Evolutionary conservation across 2,797 vertebrate species (phyloP).

Genomic region (Rhinichthys osculus): DNA sequence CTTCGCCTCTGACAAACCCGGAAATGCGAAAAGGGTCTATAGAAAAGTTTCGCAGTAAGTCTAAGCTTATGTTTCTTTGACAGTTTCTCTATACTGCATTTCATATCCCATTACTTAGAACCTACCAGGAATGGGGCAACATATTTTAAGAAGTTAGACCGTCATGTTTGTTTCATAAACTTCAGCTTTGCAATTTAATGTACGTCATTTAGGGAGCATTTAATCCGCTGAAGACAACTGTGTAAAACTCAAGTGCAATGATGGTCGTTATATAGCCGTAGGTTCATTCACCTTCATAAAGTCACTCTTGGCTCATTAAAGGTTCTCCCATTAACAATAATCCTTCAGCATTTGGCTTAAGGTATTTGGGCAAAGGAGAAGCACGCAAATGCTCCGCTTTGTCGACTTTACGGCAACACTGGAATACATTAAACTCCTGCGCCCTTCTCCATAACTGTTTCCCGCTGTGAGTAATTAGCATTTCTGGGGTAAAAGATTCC

Average conservation of each 20-base stretch:
- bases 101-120: slow-evolving; percentile 49
- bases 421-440: slow-evolving; percentile 67
- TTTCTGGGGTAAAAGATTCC: slow-evolving; percentile 76
- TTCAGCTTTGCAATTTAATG: slow-evolving; percentile 54
- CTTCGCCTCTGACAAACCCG: no score
- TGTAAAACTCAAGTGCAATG: slow-evolving; percentile 55
- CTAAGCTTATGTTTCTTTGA: background rate
- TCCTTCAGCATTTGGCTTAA: slow-evolving; percentile 63
- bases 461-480: slow-evolving; percentile 83
- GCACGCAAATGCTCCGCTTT: slow-evolving; percentile 60
- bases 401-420: slow-evolving; percentile 68
- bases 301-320: slow-evolving; percentile 66
- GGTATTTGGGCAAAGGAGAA: slow-evolving; percentile 59
- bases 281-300: slow-evolving; percentile 66
- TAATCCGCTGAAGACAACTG: slow-evolving; percentile 60
- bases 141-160: slow-evolving; percentile 47
- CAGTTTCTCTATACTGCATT: slow-evolving; percentile 30
- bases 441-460: slow-evolving; percentile 68
- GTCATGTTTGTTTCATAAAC: slow-evolving; percentile 61
- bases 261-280: slow-evolving; percentile 58
- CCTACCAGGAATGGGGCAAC: slow-evolving; percentile 8
- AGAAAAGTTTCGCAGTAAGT: slow-evolving; percentile 24
- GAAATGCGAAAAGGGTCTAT: no score
- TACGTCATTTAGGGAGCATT: slow-evolving; percentile 56
- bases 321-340: slow-evolving; percentile 66